Base-by-base conservation (phyloP, 1,140 invertebrate species). In the Drosophila nebulosa region DNA sequence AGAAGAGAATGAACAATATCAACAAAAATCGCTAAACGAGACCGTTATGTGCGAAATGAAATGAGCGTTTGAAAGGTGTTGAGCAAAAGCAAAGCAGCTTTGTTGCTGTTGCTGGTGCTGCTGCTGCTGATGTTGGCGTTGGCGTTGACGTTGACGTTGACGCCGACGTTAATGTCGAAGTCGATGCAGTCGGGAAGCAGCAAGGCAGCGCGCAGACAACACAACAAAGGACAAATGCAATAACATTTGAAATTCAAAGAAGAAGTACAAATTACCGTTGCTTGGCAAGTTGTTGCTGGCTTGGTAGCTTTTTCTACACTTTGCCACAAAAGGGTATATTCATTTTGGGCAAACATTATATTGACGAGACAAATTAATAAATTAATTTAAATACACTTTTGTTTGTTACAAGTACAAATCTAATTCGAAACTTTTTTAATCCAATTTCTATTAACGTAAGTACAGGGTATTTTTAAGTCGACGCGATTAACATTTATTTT, bases 141-240 rank as follows among this genome's bases (percentile, higher is more conserved):
- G 32, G 22, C 26, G 50, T 70, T 51, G 27, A 18, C 59, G 56
- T 7, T 32, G 32, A 18, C 24, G 36, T 22, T n/a, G 26, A 27
- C 59, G 18, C 27, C 42, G 22, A 10, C 27, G 27, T 9, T 30
- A 30, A n/a, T 64, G 55, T 5, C 56, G 27, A 4, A 60, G 22
- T 42, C 57, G 24, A 12, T 14, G 56, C 7, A 65, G 21, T 32
- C 18, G n/a, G 52, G 24, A 24, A 65, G 65, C 61, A 60, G 71
- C 55, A 63, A 66, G 58, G 55, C 56, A 30, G 65, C 21, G 42
- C 36, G 58, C 26, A 59, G 52, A 27, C 52, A 39, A 35, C 58
- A 51, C 64, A 73, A 75, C 57, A 75, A 75, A 69, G 72, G 72
- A 75, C 58, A 75, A 58, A 74, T 36, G 67, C 42, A 59, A 26